These are phyloP conservation scores for Parascotia fuliginaria DNA, from an alignment of 2,888 invertebrate genomes.

Conservation along the genomic window DNA sequence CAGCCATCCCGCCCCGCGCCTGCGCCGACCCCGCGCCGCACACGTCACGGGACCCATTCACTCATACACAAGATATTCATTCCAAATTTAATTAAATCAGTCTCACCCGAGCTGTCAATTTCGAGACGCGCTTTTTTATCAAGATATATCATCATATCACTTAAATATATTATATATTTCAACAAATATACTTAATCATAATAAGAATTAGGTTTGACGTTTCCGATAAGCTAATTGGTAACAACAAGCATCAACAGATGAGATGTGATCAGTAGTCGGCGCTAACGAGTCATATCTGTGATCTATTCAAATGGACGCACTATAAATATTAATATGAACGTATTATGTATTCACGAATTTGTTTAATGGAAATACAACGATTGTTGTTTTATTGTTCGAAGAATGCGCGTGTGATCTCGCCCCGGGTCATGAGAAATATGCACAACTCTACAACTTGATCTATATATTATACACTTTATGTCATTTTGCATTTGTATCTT, in stretches of 20 bases:
- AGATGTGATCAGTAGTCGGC: conserved; percentile 52
- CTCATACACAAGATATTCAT: conserved; percentile 19
- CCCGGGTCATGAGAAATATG: conserved; percentile 63
- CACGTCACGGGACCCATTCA: conserved; percentile 33
- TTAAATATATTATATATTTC: not conserved
- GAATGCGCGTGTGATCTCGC: conserved; percentile 61
- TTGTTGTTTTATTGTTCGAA: conserved; percentile 73
- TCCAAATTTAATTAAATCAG: conserved; percentile 36
- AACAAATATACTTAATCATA: conserved; percentile 7
- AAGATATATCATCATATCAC: conserved; percentile 12
- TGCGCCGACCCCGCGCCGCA: not conserved
- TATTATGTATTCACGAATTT: conserved; percentile 80
- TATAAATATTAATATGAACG: conserved; percentile 80
- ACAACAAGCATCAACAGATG: conserved; percentile 59
- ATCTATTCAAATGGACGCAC: conserved; percentile 76
- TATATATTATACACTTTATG: conserved; percentile 1
- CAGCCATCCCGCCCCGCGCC: not conserved
- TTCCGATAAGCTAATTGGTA: conserved; percentile 72
- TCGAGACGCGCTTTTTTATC: conserved; percentile 14
- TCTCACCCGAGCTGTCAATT: conserved; percentile 15
- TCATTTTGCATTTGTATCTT: not conserved
- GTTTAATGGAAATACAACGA: conserved; percentile 73
- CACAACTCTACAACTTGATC: conserved; percentile 63
- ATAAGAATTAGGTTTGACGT: conserved; percentile 40
- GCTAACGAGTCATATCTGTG: conserved; percentile 68